Percentiles rank a stretch among this genome's conserved stretches.
phyloP scores from a whole-genome alignment of 2,888 invertebrate species.

The Bibio marci region DNA sequence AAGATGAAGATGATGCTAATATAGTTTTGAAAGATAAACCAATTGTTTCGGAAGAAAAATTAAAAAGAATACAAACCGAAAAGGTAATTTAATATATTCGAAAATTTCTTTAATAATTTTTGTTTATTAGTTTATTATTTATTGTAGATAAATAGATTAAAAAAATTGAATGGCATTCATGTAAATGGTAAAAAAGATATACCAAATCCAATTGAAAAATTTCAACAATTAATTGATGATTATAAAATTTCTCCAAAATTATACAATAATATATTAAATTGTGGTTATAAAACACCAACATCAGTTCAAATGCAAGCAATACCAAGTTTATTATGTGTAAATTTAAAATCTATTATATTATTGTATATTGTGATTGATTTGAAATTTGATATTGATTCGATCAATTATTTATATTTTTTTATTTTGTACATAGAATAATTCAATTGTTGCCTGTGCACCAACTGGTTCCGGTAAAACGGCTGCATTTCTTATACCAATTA shows the following conservation, averaged over 20 bases:
- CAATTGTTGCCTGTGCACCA: conserved; percentile 86
- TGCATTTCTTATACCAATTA: conserved; percentile 79
- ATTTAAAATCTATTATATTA: conserved; percentile 8
- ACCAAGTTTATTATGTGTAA: conserved; percentile 61
- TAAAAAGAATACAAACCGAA: no score
- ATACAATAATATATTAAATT: conserved; percentile 47
- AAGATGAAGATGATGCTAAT: no score
- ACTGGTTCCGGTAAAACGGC: conserved; percentile 97
- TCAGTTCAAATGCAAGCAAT: conserved; percentile 87
- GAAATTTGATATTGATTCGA: conserved; percentile 6
- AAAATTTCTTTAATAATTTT: no score
- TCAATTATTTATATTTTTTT: no score
- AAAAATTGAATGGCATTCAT: conserved; percentile 61
- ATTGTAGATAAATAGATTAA: conserved; percentile 57
- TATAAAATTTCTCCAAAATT: conserved; percentile 42
- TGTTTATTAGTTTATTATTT: no score
- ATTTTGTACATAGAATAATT: conserved; percentile 39
- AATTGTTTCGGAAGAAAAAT: no score
- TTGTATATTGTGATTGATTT: no score
- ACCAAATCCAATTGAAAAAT: conserved; percentile 56
- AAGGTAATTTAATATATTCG: no score
- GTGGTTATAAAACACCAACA: conserved; percentile 63
- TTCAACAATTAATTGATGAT: conserved; percentile 40
- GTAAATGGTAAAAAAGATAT: conserved; percentile 62
- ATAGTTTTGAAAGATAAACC: no score